Conservation (phyloP, 2,797 vertebrate species). For the Coracias cyanogaster region DNA sequence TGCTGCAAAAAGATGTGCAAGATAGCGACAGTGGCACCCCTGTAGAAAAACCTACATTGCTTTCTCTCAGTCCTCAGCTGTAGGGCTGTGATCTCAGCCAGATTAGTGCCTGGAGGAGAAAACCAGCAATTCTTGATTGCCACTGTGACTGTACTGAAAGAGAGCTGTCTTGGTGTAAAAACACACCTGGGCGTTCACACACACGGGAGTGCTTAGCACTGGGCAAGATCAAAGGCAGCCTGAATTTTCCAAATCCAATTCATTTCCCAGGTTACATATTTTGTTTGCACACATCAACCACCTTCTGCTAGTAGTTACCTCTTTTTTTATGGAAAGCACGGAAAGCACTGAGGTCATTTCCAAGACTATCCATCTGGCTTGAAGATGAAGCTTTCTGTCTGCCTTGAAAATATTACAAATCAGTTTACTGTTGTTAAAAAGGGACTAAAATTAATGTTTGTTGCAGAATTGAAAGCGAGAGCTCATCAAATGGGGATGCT, state of each 20-base stretch:
- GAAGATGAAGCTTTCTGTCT: constrained; percentile 1
- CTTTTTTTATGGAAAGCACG: constrained; percentile 44
- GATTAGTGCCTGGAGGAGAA: neutral
- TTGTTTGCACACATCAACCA: neutral
- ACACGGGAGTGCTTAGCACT: fast-evolving
- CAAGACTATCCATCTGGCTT: constrained; percentile 19
- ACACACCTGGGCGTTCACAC: neutral
- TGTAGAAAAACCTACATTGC: neutral
- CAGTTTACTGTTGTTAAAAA: neutral
- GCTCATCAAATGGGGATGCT: neutral
- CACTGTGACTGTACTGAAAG: neutral
- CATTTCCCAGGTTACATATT: neutral
- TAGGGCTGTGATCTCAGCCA: neutral
- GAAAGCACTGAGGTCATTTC: neutral
- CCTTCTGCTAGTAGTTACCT: constrained; percentile 30
- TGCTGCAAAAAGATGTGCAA: neutral
- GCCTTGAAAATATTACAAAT: neutral
- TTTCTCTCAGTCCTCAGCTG: neutral
- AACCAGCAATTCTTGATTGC: neutral
- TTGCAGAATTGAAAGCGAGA: neutral
- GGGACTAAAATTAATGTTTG: neutral
- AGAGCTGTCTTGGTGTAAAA: neutral
- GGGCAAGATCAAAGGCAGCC: constrained; percentile 25
- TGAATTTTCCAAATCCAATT: neutral
- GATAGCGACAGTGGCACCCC: neutral